Percentiles rank a stretch among this genome's conserved stretches.
Evolutionary conservation across 2,797 vertebrate genomes (phyloP).

Genomic region (Tarsius wallacei): DNA sequence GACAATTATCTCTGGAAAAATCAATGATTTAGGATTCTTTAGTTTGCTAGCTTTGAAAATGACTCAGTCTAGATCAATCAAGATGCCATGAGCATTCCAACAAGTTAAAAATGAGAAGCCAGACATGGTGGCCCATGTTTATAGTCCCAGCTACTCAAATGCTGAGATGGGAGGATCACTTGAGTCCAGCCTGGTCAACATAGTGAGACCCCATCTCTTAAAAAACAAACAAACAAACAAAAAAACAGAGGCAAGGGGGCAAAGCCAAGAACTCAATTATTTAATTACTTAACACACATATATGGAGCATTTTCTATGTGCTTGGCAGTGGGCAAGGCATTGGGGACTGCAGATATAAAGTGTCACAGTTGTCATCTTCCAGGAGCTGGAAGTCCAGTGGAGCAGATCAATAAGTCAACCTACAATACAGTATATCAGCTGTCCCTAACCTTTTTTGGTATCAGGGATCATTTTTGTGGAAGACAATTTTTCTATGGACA

Average conservation of each 20-base stretch:
- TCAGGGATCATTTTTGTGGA: no score
- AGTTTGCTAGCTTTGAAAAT: slow-evolving; percentile 26
- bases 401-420: not conserved
- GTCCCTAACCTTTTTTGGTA: no score
- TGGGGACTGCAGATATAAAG: not conserved
- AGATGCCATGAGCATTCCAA: not conserved
- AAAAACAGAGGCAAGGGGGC: not conserved
- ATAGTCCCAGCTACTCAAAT: not conserved
- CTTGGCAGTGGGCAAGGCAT: not conserved
- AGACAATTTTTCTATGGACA: no score
- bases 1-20: not conserved
- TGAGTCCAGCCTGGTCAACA: not conserved
- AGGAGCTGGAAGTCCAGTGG: not conserved
- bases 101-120: not conserved
- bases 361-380: not conserved
- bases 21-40: slow-evolving; percentile 15
- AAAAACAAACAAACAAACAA: not conserved
- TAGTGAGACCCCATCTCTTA: not conserved
- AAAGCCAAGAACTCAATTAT: slow-evolving; percentile 4
- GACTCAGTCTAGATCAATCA: not conserved
- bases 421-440: not conserved
- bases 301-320: not conserved
- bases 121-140: not conserved
- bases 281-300: not conserved
- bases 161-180: not conserved